Percentiles rank a stretch among this genome's conserved stretches.
Evolutionary conservation across 2,797 vertebrate species (phyloP).

Genomic region (Hypotaenidia philippensis): DNA sequence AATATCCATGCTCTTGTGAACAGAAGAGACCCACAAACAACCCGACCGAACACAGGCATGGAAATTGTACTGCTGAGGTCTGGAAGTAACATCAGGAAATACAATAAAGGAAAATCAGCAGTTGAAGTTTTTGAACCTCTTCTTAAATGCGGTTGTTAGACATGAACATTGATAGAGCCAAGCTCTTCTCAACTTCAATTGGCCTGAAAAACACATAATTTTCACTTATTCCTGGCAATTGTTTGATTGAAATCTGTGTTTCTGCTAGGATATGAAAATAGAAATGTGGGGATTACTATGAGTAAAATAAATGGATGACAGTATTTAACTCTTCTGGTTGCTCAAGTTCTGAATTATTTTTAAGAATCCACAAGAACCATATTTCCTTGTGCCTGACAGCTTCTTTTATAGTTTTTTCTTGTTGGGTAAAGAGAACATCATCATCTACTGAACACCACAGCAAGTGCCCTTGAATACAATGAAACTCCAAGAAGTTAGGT

Average conservation of each 20-base stretch:
- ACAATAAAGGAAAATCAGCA: not conserved
- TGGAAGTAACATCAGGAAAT: not conserved
- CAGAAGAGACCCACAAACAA: not conserved
- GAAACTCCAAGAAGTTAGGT: not conserved
- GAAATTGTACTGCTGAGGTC: not conserved
- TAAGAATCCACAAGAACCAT: not conserved
- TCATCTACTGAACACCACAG: not conserved
- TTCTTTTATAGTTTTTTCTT: not conserved
- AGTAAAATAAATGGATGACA: not conserved
- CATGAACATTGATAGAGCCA: accelerated
- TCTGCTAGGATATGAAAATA: not conserved
- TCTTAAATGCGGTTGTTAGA: not conserved
- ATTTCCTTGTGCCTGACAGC: not conserved
- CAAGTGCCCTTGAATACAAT: not conserved
- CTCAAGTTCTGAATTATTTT: not conserved
- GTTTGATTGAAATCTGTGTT: not conserved
- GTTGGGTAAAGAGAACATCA: not conserved
- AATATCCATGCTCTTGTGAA: not conserved
- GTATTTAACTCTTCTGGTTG: not conserved
- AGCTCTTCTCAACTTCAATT: not conserved
- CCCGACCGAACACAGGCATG: not conserved
- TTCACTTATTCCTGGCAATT: not conserved
- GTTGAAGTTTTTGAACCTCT: not conserved
- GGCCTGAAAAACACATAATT: not conserved
- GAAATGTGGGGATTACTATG: not conserved